Evolutionary conservation across 2,888 invertebrate species (phyloP).

Genomic region (Cinara cedri): DNA sequence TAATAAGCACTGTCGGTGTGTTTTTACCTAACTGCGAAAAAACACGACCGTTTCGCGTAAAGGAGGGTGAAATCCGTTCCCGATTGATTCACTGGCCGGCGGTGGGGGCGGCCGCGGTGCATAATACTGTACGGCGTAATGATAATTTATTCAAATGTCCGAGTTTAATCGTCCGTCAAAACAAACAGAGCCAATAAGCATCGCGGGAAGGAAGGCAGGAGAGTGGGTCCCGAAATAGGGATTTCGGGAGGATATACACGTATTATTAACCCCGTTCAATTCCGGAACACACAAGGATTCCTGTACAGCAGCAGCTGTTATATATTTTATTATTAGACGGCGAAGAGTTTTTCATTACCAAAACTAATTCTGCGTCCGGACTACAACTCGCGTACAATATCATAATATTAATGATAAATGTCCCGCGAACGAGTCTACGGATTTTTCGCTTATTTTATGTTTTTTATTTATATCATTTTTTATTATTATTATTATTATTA

Average conservation of each 20-base stretch:
- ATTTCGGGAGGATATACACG: too few relatives aligned
- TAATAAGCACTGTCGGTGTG: too few relatives aligned
- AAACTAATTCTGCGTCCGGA: conserved; percentile 31
- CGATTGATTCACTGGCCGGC: conserved; percentile 28
- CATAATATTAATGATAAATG: conserved; percentile 42
- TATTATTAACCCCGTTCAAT: too few relatives aligned
- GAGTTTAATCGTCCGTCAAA: conserved; percentile 54
- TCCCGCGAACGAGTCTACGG: conserved; percentile 39
- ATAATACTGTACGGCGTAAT: too few relatives aligned
- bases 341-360: conserved; percentile 15
- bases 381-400: neutral
- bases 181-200: conserved; percentile 11
- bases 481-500: too few relatives aligned
- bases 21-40: too few relatives aligned
- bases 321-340: conserved; percentile 4
- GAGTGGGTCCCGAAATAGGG: too few relatives aligned
- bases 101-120: neutral
- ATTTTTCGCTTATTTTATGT: conserved; percentile 28
- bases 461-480: conserved; percentile 26
- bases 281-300: conserved; percentile 4
- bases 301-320: conserved; percentile 7
- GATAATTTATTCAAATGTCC: conserved; percentile 49
- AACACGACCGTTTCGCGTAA: too few relatives aligned
- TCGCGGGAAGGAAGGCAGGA: neutral
- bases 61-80: conserved; percentile 33